Evolutionary conservation across 2,113 vertebrate genomes (phyloP), one percentile per base, ranked within the genome.

Genomic region (Haliaeetus leucogaster): DNA sequence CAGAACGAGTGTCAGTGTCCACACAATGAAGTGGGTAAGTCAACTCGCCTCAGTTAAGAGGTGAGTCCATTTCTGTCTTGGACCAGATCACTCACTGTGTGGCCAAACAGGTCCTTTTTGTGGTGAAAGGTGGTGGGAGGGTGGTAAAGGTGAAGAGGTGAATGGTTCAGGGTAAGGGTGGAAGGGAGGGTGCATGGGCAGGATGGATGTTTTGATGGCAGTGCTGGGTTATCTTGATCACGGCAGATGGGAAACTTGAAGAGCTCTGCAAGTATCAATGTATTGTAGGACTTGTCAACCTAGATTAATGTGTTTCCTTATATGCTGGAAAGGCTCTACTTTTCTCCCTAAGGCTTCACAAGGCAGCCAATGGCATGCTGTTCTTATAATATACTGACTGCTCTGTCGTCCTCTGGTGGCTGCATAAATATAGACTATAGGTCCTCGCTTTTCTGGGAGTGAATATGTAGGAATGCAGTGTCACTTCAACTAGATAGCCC

Each of bases 391-490:
- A 20, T 9, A 22, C 29, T 34, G 30, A 29, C 23, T 85, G 8
- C 32, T 88, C 23, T 77, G 50, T 43, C 40, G 42, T 59, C 50
- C 55, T 73, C 25, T 52, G 52, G 26, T 82, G 48, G 42, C 52
- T 89, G 55, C 59, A 23, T 89, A 45, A 56, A 65, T 90, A 40
- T 0, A 85, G 61, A 34, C 36, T 22, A 53, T 53, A 26, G 48
- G 48, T 26, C 48, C 22, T 99, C 98, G 3, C 47, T 84, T 70
- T 70, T 50, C 42, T 86, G 20, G 48, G 43, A 63, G 20, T 68
- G 32, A 79, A 13, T 67, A 72, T 38, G 32, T 81, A 77, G 62
- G 36, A 89, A 70, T 62, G 25, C 18, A 68, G 4, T 23, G 17
- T 71, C 45, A 32, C 27, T 93, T 79, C 47, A 66, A 2, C 52